Conservation (phyloP, 2,113 vertebrate species). For the Cygnus atratus region DNA sequence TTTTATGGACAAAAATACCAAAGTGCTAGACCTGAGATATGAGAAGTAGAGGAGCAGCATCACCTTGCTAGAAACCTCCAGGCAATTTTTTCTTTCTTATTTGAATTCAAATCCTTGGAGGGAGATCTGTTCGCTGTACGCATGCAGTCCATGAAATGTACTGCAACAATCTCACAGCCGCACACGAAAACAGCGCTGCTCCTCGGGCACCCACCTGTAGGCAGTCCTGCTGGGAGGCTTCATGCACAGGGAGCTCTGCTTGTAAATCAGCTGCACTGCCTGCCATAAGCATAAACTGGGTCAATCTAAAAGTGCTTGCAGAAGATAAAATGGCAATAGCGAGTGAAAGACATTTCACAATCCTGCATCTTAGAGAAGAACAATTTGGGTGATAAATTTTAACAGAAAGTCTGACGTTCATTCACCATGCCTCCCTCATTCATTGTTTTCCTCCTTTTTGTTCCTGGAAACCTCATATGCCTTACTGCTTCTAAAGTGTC, state of each 20-base stretch:
- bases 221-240: too few species aligned
- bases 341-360: not conserved
- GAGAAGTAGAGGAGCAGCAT: not conserved
- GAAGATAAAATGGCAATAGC: not conserved
- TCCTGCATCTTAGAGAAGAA: not conserved
- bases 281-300: constrained; percentile 1
- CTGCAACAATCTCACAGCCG: not conserved
- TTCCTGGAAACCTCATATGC: not conserved
- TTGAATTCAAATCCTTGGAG: not conserved
- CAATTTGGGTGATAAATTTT: not conserved
- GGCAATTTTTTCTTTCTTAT: not conserved
- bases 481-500: not conserved
- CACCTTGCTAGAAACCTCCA: not conserved
- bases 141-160: not conserved
- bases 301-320: not conserved
- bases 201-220: not conserved
- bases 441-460: not conserved
- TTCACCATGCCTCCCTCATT: not conserved
- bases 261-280: not conserved
- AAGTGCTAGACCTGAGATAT: not conserved
- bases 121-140: fast-evolving
- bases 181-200: not conserved
- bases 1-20: not conserved
- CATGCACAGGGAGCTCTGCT: not conserved
- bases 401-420: not conserved